Evolutionary conservation across 1,140 invertebrate species (phyloP).

Genomic region (Cherax quadricarinatus): DNA sequence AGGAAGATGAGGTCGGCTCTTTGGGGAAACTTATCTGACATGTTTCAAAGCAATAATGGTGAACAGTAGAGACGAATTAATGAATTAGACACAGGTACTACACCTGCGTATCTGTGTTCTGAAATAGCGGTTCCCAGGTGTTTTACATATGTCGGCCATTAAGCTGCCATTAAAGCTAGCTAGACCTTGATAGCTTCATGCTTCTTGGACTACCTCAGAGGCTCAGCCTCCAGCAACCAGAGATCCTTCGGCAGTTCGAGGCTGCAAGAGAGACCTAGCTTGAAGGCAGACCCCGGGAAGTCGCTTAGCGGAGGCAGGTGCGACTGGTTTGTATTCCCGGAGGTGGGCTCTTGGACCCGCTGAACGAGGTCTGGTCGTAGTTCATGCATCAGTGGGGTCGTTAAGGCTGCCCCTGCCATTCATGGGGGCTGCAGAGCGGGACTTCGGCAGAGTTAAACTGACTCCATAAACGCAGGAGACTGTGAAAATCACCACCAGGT

Average conservation of each 20-base stretch:
- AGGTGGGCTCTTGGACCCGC: neutral
- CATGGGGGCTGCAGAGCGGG: neutral
- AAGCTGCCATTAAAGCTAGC: neutral
- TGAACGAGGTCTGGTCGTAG: neutral
- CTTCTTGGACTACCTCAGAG: neutral
- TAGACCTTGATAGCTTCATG: slow-evolving; percentile 14
- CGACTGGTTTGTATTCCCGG: too few species aligned
- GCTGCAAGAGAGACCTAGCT: too few species aligned
- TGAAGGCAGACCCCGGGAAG: too few species aligned
- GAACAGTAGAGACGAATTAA: neutral
- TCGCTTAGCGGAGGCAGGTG: too few species aligned
- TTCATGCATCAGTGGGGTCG: neutral
- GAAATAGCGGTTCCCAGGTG: too few species aligned
- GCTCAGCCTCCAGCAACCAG: too few species aligned
- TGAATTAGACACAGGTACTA: too few species aligned
- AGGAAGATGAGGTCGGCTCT: neutral
- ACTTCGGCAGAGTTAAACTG: neutral
- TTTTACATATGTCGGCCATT: too few species aligned
- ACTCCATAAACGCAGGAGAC: too few species aligned
- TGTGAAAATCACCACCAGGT: too few species aligned
- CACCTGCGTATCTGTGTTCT: too few species aligned
- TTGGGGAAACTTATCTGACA: neutral
- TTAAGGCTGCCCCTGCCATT: neutral
- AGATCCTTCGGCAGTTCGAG: too few species aligned
- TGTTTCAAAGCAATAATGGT: neutral